Evolutionary conservation across 1,140 invertebrate genomes (phyloP).

Genomic region (Liolophura sinensis): DNA sequence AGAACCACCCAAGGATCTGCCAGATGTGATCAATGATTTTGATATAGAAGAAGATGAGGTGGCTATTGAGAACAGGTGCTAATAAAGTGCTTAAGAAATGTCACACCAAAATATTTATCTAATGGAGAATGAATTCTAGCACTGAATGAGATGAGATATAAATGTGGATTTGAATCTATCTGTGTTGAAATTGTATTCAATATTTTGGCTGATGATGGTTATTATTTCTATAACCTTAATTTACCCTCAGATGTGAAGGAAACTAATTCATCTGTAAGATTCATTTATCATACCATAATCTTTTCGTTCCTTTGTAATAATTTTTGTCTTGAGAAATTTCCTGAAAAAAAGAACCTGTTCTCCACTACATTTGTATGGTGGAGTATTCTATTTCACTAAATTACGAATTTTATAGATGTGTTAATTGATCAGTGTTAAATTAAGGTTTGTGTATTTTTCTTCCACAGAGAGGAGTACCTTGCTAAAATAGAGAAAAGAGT

Average conservation of each 20-base stretch:
- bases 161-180: too few relatives aligned
- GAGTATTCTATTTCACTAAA: too few relatives aligned
- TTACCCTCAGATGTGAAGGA: background rate
- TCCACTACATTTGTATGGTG: too few relatives aligned
- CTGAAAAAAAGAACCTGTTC: too few relatives aligned
- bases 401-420: too few relatives aligned
- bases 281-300: background rate
- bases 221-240: background rate
- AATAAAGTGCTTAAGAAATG: background rate
- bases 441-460: conserved; percentile 6
- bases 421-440: too few relatives aligned
- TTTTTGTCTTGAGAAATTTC: too few relatives aligned
- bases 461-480: conserved; percentile 64
- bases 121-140: background rate
- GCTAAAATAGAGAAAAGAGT: conserved; percentile 77
- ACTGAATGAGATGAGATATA: too few relatives aligned
- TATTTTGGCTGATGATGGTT: background rate
- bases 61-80: conserved; percentile 74
- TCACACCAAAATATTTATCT: background rate
- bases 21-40: conserved; percentile 72
- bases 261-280: background rate
- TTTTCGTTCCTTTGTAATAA: too few relatives aligned
- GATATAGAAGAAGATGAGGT: conserved; percentile 75
- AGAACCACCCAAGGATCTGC: conserved; percentile 74
- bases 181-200: background rate